These are phyloP conservation scores for Sibirionetta formosa DNA, from an alignment of 2,797 vertebrate genomes.

Conservation along the genomic window DNA sequence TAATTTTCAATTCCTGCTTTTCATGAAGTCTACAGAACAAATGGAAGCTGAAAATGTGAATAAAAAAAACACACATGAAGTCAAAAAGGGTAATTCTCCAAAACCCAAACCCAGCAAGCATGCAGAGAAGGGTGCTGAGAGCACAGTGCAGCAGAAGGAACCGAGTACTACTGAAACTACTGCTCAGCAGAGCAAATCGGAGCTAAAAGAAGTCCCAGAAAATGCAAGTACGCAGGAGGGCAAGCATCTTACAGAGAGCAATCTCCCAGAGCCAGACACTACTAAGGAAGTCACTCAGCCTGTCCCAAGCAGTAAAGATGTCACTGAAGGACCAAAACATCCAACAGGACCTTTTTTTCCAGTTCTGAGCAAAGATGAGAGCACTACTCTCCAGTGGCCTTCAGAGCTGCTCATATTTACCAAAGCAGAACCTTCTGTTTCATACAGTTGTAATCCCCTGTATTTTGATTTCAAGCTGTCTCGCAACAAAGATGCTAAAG, in stretches of 20 bases:
- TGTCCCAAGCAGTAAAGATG: constrained; percentile 66
- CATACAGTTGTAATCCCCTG: constrained; percentile 97
- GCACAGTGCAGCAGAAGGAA: constrained; percentile 61
- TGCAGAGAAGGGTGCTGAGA: constrained; percentile 67
- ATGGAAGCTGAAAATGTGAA: constrained; percentile 79
- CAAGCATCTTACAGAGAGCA: constrained; percentile 27
- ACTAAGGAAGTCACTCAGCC: constrained; percentile 59
- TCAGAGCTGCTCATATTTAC: constrained; percentile 98
- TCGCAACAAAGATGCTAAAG: constrained; percentile 89
- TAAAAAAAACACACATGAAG: constrained; percentile 60
- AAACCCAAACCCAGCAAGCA: constrained; percentile 75
- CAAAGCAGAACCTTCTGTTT: constrained; percentile 92
- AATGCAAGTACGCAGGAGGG: background rate
- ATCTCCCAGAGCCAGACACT: background rate
- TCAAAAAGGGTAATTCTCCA: constrained; percentile 76
- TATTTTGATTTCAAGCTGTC: constrained; percentile 99
- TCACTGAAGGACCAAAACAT: constrained; percentile 88
- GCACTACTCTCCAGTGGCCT: constrained; percentile 97
- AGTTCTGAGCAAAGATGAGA: constrained; percentile 97
- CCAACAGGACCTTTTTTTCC: constrained; percentile 94
- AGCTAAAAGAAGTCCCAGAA: constrained; percentile 60
- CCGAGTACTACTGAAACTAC: constrained; percentile 59
- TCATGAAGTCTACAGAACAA: constrained; percentile 97
- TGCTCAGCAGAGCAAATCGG: constrained; percentile 75
- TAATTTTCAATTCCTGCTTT: constrained; percentile 96